Evolutionary conservation across 2,888 invertebrate genomes (phyloP).

Genomic region (Agonopterix arenella): DNA sequence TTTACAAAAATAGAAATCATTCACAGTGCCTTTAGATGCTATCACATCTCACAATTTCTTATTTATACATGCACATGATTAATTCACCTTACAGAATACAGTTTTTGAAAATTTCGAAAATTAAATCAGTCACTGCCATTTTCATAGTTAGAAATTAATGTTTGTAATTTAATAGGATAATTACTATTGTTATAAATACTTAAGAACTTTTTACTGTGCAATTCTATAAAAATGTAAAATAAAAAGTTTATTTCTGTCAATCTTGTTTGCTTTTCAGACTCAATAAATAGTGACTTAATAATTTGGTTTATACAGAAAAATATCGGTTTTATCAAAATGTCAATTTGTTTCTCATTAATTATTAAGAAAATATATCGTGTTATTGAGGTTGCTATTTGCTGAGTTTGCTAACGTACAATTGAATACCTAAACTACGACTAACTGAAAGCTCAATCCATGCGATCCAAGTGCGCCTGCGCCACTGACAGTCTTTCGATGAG

Average conservation of each 20-base stretch:
- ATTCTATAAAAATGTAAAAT: constrained; percentile 5
- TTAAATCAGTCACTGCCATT: constrained; percentile 27
- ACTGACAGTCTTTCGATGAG: constrained; percentile 63
- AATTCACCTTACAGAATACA: constrained; percentile 1
- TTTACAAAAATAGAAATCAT: constrained; percentile 71
- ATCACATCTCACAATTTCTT: constrained; percentile 26
- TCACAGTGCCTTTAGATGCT: constrained; percentile 26
- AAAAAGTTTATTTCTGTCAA: constrained; percentile 11
- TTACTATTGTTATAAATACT: constrained; percentile 5
- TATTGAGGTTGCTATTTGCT: neutral
- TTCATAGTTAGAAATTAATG: constrained; percentile 3
- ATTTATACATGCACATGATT: constrained; percentile 56
- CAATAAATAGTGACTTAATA: no score
- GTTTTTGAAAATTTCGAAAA: neutral
- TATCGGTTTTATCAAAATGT: no score
- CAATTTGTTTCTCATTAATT: no score
- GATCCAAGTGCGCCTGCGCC: constrained; percentile 65
- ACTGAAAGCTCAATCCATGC: constrained; percentile 49
- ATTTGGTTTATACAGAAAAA: no score
- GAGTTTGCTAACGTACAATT: constrained; percentile 7
- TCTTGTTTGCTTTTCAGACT: constrained; percentile 1
- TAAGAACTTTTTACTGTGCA: constrained; percentile 6
- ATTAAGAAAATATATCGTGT: no score
- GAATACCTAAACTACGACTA: constrained; percentile 15
- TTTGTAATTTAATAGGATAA: constrained; percentile 8